phyloP scores from a whole-genome alignment of 2,888 invertebrate genomes.

The Fragum fragum region DNA sequence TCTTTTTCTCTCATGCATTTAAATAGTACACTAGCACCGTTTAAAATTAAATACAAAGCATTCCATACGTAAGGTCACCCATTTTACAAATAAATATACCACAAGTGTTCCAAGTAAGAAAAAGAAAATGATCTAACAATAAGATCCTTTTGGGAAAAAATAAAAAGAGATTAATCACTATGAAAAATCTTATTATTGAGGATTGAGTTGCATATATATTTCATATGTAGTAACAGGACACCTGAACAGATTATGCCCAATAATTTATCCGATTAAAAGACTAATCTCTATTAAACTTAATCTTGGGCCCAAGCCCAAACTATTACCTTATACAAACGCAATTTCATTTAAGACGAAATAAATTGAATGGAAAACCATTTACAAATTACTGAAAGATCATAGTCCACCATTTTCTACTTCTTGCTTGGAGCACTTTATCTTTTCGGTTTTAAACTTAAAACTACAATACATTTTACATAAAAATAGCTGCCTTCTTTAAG shows the following conservation, averaged over 20 bases:
- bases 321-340: background rate
- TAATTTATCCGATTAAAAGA: background rate
- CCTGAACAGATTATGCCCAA: background rate
- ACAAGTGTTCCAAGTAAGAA: conserved; percentile 1
- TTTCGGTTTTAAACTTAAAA: no score
- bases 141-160: no score
- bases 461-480: no score
- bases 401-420: no score
- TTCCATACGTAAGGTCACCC: conserved; percentile 4
- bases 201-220: no score
- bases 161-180: no score
- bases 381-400: no score
- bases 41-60: conserved; percentile 29
- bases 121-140: no score
- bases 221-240: background rate
- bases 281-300: background rate
- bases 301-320: background rate
- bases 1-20: conserved; percentile 13
- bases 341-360: background rate
- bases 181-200: no score
- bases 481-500: no score
- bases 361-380: no score
- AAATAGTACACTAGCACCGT: conserved; percentile 29
- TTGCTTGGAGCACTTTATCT: no score
- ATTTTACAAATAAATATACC: background rate